Conservation (phyloP, 2,113 vertebrate genomes). For the Polyodon spathula region DNA sequence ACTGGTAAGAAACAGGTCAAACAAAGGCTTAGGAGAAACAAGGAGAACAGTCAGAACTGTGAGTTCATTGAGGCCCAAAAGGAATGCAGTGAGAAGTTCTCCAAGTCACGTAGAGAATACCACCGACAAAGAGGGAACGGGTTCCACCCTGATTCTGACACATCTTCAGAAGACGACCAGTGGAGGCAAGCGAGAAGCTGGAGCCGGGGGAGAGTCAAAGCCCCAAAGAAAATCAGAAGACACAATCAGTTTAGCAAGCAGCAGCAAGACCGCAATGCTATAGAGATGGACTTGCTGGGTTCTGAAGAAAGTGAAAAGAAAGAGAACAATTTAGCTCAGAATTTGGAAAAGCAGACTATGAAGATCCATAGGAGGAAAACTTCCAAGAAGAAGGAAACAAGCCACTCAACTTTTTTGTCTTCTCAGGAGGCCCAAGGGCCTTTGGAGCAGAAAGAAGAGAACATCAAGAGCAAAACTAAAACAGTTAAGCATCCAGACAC, state of each 20-base stretch:
- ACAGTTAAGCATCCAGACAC: slow-evolving; percentile 22
- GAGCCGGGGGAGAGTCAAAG: slow-evolving; percentile 63
- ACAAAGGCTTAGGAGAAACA: slow-evolving; percentile 64
- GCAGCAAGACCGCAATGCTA: slow-evolving; percentile 28
- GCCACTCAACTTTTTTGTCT: slow-evolving; percentile 29
- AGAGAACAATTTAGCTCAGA: slow-evolving; percentile 27
- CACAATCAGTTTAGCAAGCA: slow-evolving; percentile 41
- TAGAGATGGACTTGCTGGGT: slow-evolving; percentile 56
- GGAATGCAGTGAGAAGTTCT: slow-evolving; percentile 31
- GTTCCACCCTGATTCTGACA: slow-evolving; percentile 39
- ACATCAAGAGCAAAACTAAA: background rate
- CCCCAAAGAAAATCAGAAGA: slow-evolving; percentile 49
- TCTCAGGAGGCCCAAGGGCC: slow-evolving; percentile 17
- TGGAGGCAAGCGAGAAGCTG: slow-evolving; percentile 67
- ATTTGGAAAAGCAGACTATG: slow-evolving; percentile 6
- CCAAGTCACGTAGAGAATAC: slow-evolving; percentile 38
- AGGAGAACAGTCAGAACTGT: slow-evolving; percentile 43
- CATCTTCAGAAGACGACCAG: slow-evolving; percentile 61
- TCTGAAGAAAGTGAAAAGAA: slow-evolving; percentile 32
- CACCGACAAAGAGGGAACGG: slow-evolving; percentile 41
- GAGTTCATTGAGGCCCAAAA: slow-evolving; percentile 44
- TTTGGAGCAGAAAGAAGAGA: slow-evolving; percentile 21
- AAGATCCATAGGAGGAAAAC: slow-evolving; percentile 15
- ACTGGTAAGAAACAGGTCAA: slow-evolving; percentile 67
- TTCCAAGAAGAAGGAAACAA: slow-evolving; percentile 28